Evolutionary conservation across 2,888 invertebrate species (phyloP), one percentile per base, ranked within the genome.

Genomic region (Hecatera dysodea): DNA sequence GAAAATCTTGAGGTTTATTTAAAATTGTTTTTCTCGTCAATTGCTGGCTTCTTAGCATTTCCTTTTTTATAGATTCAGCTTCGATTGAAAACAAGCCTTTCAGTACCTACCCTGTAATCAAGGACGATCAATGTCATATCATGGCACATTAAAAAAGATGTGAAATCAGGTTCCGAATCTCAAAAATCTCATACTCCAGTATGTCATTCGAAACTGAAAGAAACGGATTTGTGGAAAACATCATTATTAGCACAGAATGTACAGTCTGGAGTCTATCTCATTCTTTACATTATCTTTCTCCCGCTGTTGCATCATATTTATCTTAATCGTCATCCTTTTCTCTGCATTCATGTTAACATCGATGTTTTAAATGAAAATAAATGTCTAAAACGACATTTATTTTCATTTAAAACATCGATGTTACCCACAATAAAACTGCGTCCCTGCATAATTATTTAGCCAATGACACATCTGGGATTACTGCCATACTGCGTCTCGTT

Each of bases 401-500:
- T 72, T 69, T 76, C 52, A 76, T 77, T 70, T 74, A 67, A n/a
- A 60, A 64, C 42, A 11, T 59, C n/a, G 9, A 69, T 83, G 69
- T 80, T 72, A 56, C 29, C 33, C 56, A 24, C 66, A 64, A 39
- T 36, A 76, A 69, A 76, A 69, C 64, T 69, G 77, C 53, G 64
- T 48, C 66, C 50, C 52, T 59, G 64, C 67, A 72, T 81, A 81
- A 81, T 81, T 76, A 83, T 81, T 72, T 76, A 76, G 50, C 67
- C 67, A 81, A 81, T 81, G 84, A 77, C 81, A 76, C 72, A 77
- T 64, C 27, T 33, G 72, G 84, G 81, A 83, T 81, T 83, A 71
- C 75, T 67, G 39, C 17, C 39, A 39, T 39, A 15, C 39, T 39
- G 65, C 44, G 63, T 42, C 72, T 67, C 81, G 67, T 71, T 65